These are phyloP conservation scores for Diceros bicornis DNA, from an alignment of 2,797 vertebrate species.

Conservation along the genomic window DNA sequence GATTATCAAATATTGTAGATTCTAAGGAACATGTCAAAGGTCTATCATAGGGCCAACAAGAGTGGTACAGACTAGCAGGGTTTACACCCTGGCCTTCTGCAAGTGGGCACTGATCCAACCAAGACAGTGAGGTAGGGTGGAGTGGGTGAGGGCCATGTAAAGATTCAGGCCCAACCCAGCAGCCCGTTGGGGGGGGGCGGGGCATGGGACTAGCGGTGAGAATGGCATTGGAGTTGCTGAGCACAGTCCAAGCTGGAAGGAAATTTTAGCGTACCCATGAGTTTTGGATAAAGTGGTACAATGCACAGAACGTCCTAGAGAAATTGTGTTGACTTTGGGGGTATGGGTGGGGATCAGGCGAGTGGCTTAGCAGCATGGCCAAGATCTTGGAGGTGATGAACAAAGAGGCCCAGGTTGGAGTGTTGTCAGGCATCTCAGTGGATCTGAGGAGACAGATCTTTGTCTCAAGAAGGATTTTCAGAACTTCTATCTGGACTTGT, in stretches of 20 bases:
- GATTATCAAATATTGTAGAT: neutral
- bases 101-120: neutral
- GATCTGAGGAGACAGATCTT: neutral
- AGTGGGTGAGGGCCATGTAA: neutral
- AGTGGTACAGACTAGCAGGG: neutral
- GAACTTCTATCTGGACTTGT: neutral
- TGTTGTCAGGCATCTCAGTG: neutral
- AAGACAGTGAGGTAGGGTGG: neutral
- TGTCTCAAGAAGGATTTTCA: constrained; percentile 16
- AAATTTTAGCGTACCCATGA: neutral
- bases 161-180: neutral
- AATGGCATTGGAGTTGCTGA: neutral
- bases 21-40: neutral
- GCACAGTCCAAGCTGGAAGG: neutral
- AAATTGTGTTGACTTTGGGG: neutral
- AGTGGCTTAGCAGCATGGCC: neutral
- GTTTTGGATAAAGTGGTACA: neutral
- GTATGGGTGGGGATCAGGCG: neutral
- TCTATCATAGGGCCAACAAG: neutral
- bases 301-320: neutral
- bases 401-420: neutral
- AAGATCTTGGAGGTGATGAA: neutral
- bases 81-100: neutral
- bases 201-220: neutral
- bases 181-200: neutral